Evolutionary conservation across 2,113 vertebrate genomes (phyloP).

Genomic region (Cervus canadensis): DNA sequence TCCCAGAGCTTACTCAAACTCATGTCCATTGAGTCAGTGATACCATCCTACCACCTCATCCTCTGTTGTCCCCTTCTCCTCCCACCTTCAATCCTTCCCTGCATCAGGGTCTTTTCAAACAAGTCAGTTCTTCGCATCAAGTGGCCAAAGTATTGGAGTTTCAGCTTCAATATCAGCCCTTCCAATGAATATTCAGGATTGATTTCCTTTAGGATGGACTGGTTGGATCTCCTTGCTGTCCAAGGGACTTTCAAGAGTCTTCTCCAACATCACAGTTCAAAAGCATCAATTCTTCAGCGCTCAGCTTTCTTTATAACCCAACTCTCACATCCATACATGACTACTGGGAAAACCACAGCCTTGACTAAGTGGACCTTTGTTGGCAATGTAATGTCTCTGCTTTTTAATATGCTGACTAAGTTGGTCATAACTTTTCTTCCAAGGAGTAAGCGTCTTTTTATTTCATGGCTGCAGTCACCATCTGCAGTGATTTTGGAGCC

Average conservation of each 20-base stretch:
- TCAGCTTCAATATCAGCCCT: not conserved
- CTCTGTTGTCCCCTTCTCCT: not conserved
- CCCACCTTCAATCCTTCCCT: not conserved
- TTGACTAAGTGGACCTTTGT: not conserved
- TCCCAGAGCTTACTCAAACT: not conserved
- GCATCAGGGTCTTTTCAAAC: not conserved
- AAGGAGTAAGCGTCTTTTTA: not conserved
- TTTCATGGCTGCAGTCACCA: not conserved
- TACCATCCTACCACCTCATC: not conserved
- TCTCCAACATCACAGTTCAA: not conserved
- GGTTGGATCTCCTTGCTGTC: not conserved
- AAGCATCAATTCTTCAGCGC: not conserved
- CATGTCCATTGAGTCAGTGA: not conserved
- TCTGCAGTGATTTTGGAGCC: not conserved
- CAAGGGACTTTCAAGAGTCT: not conserved
- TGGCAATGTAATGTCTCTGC: not conserved
- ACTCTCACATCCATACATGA: not conserved
- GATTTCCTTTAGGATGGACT: not conserved
- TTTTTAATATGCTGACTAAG: not conserved
- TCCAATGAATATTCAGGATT: not conserved
- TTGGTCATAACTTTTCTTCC: not conserved
- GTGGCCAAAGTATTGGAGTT: not conserved
- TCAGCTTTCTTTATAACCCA: not conserved
- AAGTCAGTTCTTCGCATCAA: not conserved
- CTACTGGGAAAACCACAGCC: not conserved